Percentiles rank a stretch among this genome's conserved stretches.
Conservation (phyloP, 2,797 vertebrate genomes). For the Protonibea diacanthus region DNA sequence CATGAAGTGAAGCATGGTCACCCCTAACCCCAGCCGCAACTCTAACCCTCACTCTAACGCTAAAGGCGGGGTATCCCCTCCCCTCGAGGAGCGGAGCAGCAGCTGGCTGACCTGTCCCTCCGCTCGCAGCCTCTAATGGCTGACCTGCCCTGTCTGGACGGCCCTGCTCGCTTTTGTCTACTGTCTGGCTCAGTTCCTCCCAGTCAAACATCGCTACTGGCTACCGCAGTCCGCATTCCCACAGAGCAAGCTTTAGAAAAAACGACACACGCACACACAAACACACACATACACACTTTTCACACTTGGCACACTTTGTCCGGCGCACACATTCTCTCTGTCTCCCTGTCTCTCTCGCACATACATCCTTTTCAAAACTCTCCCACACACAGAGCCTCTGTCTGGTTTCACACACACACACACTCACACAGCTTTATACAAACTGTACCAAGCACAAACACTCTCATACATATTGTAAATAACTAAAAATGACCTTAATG, state of each 20-base stretch:
- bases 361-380: constrained; percentile 64
- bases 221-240: constrained; percentile 79
- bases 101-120: constrained; percentile 92
- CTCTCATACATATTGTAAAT: neutral
- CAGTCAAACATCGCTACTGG: constrained; percentile 80
- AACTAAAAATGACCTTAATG: constrained; percentile 13
- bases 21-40: constrained; percentile 66
- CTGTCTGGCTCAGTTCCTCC: constrained; percentile 95
- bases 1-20: constrained; percentile 80
- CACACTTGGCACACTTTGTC: constrained; percentile 72
- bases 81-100: constrained; percentile 79
- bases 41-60: constrained; percentile 62
- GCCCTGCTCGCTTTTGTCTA: constrained; percentile 93
- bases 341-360: constrained; percentile 22
- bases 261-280: neutral
- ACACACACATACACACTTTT: constrained; percentile 46
- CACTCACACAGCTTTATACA: constrained; percentile 19
- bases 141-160: constrained; percentile 93
- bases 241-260: constrained; percentile 64
- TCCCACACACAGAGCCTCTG: constrained; percentile 55
- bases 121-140: constrained; percentile 87
- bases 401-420: constrained; percentile 38
- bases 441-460: constrained; percentile 28
- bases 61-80: constrained; percentile 50
- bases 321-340: constrained; percentile 46